Conservation (phyloP, 2,797 vertebrate genomes). For the Odontamblyopus lacepedii region DNA sequence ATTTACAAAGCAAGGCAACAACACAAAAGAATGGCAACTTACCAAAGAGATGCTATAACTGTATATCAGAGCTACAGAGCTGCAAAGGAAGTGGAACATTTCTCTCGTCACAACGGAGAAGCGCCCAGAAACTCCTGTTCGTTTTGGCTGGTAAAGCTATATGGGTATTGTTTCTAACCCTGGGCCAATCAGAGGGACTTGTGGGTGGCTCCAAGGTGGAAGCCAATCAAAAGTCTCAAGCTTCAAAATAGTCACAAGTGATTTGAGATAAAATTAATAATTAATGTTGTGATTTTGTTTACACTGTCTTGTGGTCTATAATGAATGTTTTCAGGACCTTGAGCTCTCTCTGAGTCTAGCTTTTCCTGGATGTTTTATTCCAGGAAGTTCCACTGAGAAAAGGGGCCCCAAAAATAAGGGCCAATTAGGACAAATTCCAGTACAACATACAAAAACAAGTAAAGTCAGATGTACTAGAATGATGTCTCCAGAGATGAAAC, state of each 20-base stretch:
- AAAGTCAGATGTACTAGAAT: constrained; percentile 13
- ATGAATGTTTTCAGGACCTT: constrained; percentile 46
- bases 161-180: constrained; percentile 32
- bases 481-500: constrained; percentile 1
- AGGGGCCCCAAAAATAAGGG: constrained; percentile 20
- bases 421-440: constrained; percentile 2
- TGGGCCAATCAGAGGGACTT: constrained; percentile 50
- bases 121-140: constrained; percentile 26
- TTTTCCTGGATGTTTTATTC: background rate
- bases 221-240: constrained; percentile 46
- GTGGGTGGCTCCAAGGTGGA: constrained; percentile 46
- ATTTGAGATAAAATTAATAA: constrained; percentile 35
- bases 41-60: constrained; percentile 39
- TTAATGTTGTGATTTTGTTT: constrained; percentile 52
- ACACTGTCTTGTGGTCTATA: constrained; percentile 20
- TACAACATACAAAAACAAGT: constrained; percentile 19
- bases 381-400: constrained; percentile 6
- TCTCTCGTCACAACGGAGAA: constrained; percentile 31
- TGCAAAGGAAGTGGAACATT: constrained; percentile 27
- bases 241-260: constrained; percentile 17
- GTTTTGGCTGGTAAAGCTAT: constrained; percentile 43
- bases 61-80: constrained; percentile 27
- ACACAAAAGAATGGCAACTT: constrained; percentile 37
- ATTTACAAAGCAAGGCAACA: constrained; percentile 23
- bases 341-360: constrained; percentile 20